Evolutionary conservation across 2,888 invertebrate genomes (phyloP).

Genomic region (Dryobota labecula): DNA sequence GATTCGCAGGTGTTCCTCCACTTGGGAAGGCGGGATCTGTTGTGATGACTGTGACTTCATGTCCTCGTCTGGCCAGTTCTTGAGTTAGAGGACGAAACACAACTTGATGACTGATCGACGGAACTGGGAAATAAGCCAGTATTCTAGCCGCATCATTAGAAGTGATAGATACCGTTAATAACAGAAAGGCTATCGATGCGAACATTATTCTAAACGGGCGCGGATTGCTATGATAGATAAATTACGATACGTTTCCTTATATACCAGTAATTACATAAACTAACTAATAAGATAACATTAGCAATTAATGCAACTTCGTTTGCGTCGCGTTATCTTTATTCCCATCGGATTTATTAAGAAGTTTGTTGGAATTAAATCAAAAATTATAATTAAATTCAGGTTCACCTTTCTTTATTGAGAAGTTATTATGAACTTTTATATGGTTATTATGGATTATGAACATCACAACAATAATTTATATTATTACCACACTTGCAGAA

Average conservation of each 20-base stretch:
- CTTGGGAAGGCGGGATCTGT: constrained; percentile 73
- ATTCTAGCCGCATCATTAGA: constrained; percentile 71
- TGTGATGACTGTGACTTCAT: constrained; percentile 79
- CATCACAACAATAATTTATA: neutral
- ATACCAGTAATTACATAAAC: constrained; percentile 12
- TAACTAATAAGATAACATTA: neutral
- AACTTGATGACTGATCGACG: constrained; percentile 82
- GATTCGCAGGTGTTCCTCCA: constrained; percentile 67
- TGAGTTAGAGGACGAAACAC: constrained; percentile 75
- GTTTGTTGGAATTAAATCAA: neutral
- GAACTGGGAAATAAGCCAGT: constrained; percentile 73
- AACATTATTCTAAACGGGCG: constrained; percentile 1
- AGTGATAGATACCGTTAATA: constrained; percentile 22
- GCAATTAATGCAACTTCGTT: neutral
- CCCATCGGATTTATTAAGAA: neutral
- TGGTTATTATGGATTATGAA: too few species aligned
- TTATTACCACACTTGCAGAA: neutral
- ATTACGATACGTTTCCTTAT: neutral
- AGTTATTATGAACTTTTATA: neutral
- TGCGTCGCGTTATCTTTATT: neutral
- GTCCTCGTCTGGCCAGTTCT: constrained; percentile 79
- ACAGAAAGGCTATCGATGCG: neutral
- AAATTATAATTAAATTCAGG: neutral
- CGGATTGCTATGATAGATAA: constrained; percentile 6
- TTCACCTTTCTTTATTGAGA: neutral